Evolutionary conservation across 2,113 vertebrate genomes (phyloP).

Genomic region (Gallinago paraguaiae): DNA sequence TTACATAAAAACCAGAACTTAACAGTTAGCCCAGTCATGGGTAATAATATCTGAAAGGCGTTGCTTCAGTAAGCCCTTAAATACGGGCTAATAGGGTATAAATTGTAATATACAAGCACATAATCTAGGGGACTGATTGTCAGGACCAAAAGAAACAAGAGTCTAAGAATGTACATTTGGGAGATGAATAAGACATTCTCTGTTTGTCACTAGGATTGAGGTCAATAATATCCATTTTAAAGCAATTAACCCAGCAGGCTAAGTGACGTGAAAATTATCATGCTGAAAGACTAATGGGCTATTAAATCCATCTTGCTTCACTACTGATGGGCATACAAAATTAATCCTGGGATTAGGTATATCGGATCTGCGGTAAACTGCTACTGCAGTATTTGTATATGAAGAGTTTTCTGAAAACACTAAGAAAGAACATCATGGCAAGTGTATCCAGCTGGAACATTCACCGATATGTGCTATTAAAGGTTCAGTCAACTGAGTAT

Average conservation of each 20-base stretch:
- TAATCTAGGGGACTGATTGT: constrained; percentile 21
- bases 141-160: constrained; percentile 42
- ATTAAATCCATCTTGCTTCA: constrained; percentile 30
- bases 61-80: neutral
- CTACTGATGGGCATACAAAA: constrained; percentile 26
- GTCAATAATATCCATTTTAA: constrained; percentile 65
- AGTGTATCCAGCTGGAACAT: neutral
- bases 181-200: constrained; percentile 32
- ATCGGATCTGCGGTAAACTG: neutral
- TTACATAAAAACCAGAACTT: neutral
- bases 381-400: neutral
- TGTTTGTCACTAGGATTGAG: constrained; percentile 49
- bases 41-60: neutral
- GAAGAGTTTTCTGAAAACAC: neutral
- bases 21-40: neutral
- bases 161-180: constrained; percentile 48
- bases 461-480: neutral
- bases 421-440: neutral
- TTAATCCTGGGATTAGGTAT: constrained; percentile 46
- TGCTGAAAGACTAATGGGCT: constrained; percentile 40
- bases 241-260: constrained; percentile 60
- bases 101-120: constrained; percentile 39
- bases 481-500: neutral
- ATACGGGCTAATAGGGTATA: constrained; percentile 10
- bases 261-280: constrained; percentile 44